Base-by-base conservation (phyloP, 2,888 invertebrate species). In the Archips xylosteana region DNA sequence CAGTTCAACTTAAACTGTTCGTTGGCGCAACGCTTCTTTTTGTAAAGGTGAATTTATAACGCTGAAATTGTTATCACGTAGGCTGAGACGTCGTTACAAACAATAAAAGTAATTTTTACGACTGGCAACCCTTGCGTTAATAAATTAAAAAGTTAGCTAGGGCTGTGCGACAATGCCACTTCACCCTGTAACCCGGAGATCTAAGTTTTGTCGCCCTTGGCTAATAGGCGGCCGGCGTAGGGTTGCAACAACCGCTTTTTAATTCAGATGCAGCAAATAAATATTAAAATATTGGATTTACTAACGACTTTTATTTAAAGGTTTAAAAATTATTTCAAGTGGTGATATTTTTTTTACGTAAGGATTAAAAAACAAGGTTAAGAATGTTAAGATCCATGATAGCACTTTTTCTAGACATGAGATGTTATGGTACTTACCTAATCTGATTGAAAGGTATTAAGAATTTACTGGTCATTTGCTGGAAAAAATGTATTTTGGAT, bases 81-180 rank as follows among this genome's bases (percentile, higher is more conserved):
- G 93, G 94, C 93, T 83, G 90, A 92, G 89, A 90, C 87, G 94
- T 93, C 94, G 92, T 94, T 92, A 92, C 90, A 87, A 89, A 94
- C 92, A 93, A 94, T 93, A 94, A 94, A 94, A 92, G 92, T 94
- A 93, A 93, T 94, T 94, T 94, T 94, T 94, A 94, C 89, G 92
- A 92, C 88, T 84, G 82, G 89, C 88, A 91, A 92, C 93, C 94
- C 94, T 89, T 83, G 84, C 87, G 88, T 89, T 93, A 92, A 94
- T 94, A 94, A 94, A 94, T 94, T 93, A 91, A 90, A 92, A 92
- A 92, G 91, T 92, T 89, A 84, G 84, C 79, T 80, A 75, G 90
- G 91, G 91, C 83, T 84, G 85, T 83, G 87, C 92, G 90, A 93
- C 93, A 94, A 94, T 88, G 78, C 84, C 87, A 91, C 90, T 92